Evolutionary conservation across 2,888 invertebrate species (phyloP), one percentile per base, ranked within the genome.

Genomic region (Pasiphila rectangulata): DNA sequence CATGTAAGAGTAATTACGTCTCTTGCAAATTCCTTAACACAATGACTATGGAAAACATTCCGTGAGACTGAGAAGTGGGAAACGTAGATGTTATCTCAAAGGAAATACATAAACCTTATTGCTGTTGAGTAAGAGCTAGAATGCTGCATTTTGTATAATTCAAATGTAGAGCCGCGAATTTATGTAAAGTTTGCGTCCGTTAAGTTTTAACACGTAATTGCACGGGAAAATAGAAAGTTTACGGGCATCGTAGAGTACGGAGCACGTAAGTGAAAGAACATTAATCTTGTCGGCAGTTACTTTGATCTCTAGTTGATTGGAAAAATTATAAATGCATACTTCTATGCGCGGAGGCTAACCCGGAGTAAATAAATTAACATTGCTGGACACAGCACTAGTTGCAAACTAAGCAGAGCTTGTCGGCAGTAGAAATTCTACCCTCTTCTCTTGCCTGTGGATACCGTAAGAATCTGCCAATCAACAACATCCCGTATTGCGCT

Each of bases 11-110:
- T 4, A 7, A 32, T 32, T 29, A 15, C 15, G 13, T 34, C 34
- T 52, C 59, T 57, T 64, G 57, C 53, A 56, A 62, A 63, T 57
- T 57, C 40, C 58, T 59, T 63, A 69, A 79, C 78, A 79, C 78
- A 79, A 77, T 78, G 72, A 57, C 46, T 72, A 75, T 74, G 72
- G 66, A 69, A 72, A 77, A 64, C 63, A 49, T 59, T 62, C 61
- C 74, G 75, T 78, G 76, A 44, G 79, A 76, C 71, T 79, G 77
- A 67, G 79, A 78, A 75, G 55, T 48, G 46, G 38, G 27, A 21
- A 34, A 46, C 39, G 35, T 12, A 27, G 25, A 30, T 30, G 6
- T 17, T 32, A 48, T 45, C 36, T 40, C 23, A 21, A 46, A 34
- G 13, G 27, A 50, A 34, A 25, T 27, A 7, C 17, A 12, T 32